These are phyloP conservation scores for Rhopalosiphum padi DNA, from an alignment of 1,140 invertebrate genomes.

Conservation along the genomic window DNA sequence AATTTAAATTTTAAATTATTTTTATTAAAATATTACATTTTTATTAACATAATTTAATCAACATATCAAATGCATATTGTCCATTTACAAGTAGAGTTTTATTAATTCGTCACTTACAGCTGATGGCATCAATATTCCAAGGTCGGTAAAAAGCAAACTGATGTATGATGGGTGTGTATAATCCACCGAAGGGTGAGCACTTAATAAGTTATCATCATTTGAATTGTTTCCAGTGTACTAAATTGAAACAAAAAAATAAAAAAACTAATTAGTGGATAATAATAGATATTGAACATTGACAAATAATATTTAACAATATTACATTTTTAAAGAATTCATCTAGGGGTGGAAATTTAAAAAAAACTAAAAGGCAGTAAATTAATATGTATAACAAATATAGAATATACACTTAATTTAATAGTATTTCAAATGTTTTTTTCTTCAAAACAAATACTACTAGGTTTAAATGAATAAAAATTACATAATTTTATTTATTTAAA, in stretches of 20 bases:
- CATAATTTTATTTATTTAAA: too few species aligned
- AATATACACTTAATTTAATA: too few species aligned
- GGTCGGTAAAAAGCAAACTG: conserved; percentile 91
- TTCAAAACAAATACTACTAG: too few species aligned
- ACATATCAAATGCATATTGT: not conserved
- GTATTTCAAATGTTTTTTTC: too few species aligned
- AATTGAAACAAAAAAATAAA: conserved; percentile 73
- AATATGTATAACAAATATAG: too few species aligned
- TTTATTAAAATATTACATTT: not conserved
- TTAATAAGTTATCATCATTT: conserved; percentile 68
- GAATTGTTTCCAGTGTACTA: conserved; percentile 74
- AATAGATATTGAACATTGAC: not conserved
- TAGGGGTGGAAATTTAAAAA: not conserved
- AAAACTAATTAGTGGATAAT: not conserved
- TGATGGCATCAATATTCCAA: conserved; percentile 93
- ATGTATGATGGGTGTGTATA: conserved; percentile 96
- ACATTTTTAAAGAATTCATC: not conserved
- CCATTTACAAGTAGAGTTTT: conserved; percentile 85
- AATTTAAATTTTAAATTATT: not conserved
- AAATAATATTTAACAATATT: not conserved
- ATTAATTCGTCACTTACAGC: conserved; percentile 97
- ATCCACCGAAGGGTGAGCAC: conserved; percentile 89
- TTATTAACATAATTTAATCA: not conserved
- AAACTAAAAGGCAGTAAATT: not conserved
- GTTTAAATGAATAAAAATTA: too few species aligned